A percentile compares a stretch with the other conserved stretches of the same genome.
Evolutionary conservation across 2,888 invertebrate species (phyloP).

Genomic region (Drosophila meridiana): DNA sequence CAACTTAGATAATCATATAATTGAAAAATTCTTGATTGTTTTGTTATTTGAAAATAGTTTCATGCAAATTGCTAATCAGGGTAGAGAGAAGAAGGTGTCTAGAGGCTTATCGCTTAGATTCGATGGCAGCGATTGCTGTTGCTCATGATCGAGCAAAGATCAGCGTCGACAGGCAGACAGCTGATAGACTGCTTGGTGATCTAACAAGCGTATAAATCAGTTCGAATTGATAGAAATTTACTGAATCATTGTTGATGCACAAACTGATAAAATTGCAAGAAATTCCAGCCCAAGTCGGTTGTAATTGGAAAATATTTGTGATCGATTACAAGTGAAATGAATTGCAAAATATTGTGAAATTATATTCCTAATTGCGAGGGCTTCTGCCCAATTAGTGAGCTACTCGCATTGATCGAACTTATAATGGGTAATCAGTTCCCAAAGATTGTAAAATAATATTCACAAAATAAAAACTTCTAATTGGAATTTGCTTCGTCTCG

Average conservation of each 20-base stretch:
- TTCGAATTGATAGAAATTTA: neutral
- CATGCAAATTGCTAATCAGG: neutral
- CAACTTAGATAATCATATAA: neutral
- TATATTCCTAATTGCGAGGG: neutral
- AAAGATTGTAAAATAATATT: neutral
- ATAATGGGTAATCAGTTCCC: too few relatives aligned
- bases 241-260: slow-evolving; percentile 7
- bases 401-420: neutral
- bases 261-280: neutral
- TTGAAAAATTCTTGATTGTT: neutral
- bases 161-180: neutral
- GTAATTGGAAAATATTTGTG: slow-evolving; percentile 12
- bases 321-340: slow-evolving; percentile 13
- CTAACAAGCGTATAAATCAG: neutral
- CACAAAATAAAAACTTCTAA: neutral
- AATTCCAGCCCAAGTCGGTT: slow-evolving; percentile 12
- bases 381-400: neutral
- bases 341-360: slow-evolving; percentile 32
- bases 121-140: neutral
- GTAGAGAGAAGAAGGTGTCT: neutral
- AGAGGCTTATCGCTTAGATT: neutral
- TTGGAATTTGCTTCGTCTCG: slow-evolving; percentile 7
- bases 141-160: neutral
- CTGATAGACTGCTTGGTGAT: neutral
- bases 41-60: neutral